phyloP scores from a whole-genome alignment of 2,797 vertebrate genomes.

The Gymnothorax javanicus region DNA sequence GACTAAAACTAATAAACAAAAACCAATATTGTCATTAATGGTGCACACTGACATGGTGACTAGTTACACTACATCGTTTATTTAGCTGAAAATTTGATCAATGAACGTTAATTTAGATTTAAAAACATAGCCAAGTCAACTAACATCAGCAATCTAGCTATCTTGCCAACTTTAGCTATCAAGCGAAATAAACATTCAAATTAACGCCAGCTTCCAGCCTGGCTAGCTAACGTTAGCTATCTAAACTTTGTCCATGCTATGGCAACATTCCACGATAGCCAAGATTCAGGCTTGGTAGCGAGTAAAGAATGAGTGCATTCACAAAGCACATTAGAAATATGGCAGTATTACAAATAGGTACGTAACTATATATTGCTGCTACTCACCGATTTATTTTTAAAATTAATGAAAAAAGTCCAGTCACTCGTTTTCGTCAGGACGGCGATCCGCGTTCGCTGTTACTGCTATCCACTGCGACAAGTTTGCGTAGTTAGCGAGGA shows the following conservation, averaged over 20 bases:
- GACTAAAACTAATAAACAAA: too few species aligned
- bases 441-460: background rate
- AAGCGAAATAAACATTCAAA: too few species aligned
- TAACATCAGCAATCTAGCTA: background rate
- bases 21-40: too few species aligned
- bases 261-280: conserved; percentile 11
- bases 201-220: too few species aligned
- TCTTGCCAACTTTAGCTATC: too few species aligned
- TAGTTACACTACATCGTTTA: too few species aligned
- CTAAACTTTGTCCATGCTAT: conserved; percentile 5
- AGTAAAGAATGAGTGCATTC: background rate
- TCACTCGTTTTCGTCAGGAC: background rate
- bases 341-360: background rate
- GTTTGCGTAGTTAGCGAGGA: conserved; percentile 60
- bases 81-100: too few species aligned
- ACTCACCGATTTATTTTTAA: conserved; percentile 6
- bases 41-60: too few species aligned
- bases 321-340: background rate
- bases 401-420: background rate
- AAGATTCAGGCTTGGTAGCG: too few species aligned
- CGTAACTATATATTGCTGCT: background rate
- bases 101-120: too few species aligned
- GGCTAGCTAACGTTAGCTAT: background rate
- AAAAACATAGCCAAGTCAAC: too few species aligned
- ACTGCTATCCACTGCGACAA: conserved; percentile 70